Evolutionary conservation across 2,113 vertebrate species (phyloP).

Genomic region (Zonotrichia leucophrys): DNA sequence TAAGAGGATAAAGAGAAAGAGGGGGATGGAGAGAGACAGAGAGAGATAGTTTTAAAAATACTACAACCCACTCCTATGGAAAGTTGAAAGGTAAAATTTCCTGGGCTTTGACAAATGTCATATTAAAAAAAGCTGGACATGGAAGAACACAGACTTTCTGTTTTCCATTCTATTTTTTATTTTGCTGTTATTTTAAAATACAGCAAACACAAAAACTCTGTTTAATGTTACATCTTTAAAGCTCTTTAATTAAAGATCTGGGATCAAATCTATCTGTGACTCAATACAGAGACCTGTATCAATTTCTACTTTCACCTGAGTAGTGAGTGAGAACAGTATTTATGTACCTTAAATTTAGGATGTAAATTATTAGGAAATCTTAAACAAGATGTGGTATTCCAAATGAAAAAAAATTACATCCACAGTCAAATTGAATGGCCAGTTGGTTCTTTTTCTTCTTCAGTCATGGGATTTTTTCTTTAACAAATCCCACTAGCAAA

Average conservation of each 20-base stretch:
- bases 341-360: background rate
- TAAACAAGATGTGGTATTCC: background rate
- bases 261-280: background rate
- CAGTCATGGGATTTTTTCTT: background rate
- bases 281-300: background rate
- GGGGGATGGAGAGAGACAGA: background rate
- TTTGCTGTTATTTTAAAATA: background rate
- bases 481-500: background rate
- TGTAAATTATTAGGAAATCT: background rate
- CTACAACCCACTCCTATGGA: background rate
- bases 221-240: background rate
- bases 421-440: background rate
- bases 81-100: background rate
- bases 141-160: background rate
- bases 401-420: background rate
- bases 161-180: background rate
- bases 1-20: background rate
- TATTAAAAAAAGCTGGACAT: background rate
- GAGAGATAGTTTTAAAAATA: background rate
- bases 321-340: background rate
- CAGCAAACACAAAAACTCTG: background rate
- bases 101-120: background rate
- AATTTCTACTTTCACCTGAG: background rate
- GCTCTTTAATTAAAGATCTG: background rate
- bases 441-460: background rate